phyloP scores from a whole-genome alignment of 2,888 invertebrate genomes.

The Melipona bicolor region DNA sequence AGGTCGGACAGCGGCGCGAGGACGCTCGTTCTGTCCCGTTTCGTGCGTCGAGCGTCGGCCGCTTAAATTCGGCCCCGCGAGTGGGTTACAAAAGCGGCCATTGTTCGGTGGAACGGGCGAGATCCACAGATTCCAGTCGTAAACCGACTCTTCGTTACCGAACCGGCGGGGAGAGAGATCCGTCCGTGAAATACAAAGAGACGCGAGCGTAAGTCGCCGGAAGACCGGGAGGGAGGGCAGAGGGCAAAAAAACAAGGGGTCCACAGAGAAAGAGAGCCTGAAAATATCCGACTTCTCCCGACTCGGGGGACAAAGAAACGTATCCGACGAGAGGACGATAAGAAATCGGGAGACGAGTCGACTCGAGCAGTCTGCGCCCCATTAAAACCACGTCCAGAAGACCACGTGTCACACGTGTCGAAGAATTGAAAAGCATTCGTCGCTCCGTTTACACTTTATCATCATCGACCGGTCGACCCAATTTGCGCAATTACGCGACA shows the following conservation, averaged over 20 bases:
- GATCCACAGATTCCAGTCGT: slow-evolving; percentile 57
- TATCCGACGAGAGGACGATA: slow-evolving; percentile 48
- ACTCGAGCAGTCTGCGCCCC: neutral
- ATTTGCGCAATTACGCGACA: neutral
- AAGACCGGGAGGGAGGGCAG: slow-evolving; percentile 17
- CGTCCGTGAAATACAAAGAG: slow-evolving; percentile 47
- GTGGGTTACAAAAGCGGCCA: slow-evolving; percentile 62
- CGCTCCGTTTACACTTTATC: too few relatives aligned
- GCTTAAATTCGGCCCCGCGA: slow-evolving; percentile 39
- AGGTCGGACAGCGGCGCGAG: neutral
- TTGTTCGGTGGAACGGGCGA: slow-evolving; percentile 54
- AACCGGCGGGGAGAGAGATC: slow-evolving; percentile 22
- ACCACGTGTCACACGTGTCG: neutral
- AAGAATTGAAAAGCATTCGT: too few relatives aligned
- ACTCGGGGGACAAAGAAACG: slow-evolving; percentile 51
- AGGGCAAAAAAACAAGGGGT: slow-evolving; percentile 59
- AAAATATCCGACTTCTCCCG: slow-evolving; percentile 56
- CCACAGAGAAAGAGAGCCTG: slow-evolving; percentile 44
- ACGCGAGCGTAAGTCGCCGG: slow-evolving; percentile 43
- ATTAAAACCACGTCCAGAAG: neutral
- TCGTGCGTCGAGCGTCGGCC: slow-evolving; percentile 9
- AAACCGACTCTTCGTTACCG: slow-evolving; percentile 58
- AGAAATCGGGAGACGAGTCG: slow-evolving; percentile 54
- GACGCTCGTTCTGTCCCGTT: neutral
- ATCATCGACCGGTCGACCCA: too few relatives aligned